Conservation (phyloP, 53 echinoderm and acorn worm genomes). For the Holothuria leucospilota region DNA sequence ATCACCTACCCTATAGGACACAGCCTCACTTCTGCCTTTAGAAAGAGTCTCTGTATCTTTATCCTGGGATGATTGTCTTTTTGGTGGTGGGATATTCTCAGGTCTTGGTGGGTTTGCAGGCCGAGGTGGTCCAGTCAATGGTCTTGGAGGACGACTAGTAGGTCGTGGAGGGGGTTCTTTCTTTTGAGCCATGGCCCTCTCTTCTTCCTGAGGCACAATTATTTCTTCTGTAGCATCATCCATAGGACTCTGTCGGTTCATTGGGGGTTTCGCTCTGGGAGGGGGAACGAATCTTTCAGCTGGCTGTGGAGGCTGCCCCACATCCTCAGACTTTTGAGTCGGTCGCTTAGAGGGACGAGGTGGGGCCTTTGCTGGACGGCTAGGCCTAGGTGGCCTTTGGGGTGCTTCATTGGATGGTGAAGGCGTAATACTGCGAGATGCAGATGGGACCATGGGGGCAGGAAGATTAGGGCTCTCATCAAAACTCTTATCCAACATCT, state of each 20-base stretch:
- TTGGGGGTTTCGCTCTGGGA: background rate
- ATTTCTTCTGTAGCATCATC: slow-evolving; percentile 5
- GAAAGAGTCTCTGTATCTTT: background rate
- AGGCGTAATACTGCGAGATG: slow-evolving; percentile 27
- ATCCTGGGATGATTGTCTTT: background rate
- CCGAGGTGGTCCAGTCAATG: slow-evolving; percentile 61
- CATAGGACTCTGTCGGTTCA: slow-evolving; percentile 20
- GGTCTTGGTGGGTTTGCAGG: slow-evolving; percentile 45
- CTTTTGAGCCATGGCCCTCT: slow-evolving; percentile 3
- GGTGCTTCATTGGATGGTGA: slow-evolving; percentile 46
- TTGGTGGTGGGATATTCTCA: background rate
- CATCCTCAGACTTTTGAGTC: background rate
- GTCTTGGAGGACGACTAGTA: slow-evolving; percentile 73
- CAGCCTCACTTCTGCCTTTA: background rate
- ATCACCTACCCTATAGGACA: slow-evolving; percentile 47
- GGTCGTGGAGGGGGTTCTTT: slow-evolving; percentile 66
- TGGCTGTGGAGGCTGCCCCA: slow-evolving; percentile 7
- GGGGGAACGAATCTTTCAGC: slow-evolving; percentile 35
- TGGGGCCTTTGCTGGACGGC: slow-evolving; percentile 61
- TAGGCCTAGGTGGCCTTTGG: slow-evolving; percentile 70
- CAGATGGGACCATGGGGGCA: slow-evolving; percentile 61
- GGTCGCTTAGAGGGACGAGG: slow-evolving; percentile 57
- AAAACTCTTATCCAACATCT: slow-evolving; percentile 37
- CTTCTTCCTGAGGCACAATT: background rate
- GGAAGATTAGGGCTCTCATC: slow-evolving; percentile 56